Evolutionary conservation across 2,113 vertebrate genomes (phyloP), one percentile per base, ranked within the genome.

Genomic region (Deroptyus accipitrinus): DNA sequence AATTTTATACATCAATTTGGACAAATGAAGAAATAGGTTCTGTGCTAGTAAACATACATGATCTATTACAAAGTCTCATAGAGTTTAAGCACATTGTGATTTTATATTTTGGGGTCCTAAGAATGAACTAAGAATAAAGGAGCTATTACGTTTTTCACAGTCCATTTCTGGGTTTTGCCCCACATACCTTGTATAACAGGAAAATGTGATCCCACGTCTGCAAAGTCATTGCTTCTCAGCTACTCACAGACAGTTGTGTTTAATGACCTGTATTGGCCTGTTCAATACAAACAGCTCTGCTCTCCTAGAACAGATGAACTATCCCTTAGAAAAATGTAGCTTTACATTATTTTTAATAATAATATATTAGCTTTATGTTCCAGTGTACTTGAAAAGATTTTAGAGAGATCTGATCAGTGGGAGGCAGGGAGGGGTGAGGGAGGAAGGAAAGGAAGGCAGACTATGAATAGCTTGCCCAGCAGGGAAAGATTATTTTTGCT

Each of bases 221-320:
- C 92, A 96, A 96, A 96, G 92, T 94, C 96, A 94, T 91, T 95
- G 77, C 85, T 92, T 97, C 86, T 96, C 78, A 95, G 94, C 75
- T 91, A 92, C 83, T 93, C 96, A 95, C 80, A 97, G 83, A 46
- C 94, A 96, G 97, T 98, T 96, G 94, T 98, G 96, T 98, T 98
- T 97, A 98, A 98, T 97, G 98, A 98, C 97, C 97, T 80, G 1
- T 98, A 97, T 85, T 98, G 98, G 93, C 93, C 97, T 92, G 74
- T 96, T 97, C 97, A 98, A 85, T 97, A 97, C 97, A 94, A 98
- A 90, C 91, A 98, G 96, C 97, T 98, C 96, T 92, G 95, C 94
- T 95, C n/a, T 94, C 80, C 86, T 86, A 76, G 97, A 97, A 96
- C 44, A 73, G 83, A 96, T 70, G 52, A 31, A 19, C 74, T 57